Percentiles rank a stretch among this genome's conserved stretches.
These are phyloP conservation scores for Plodia interpunctella DNA, from an alignment of 1,140 invertebrate genomes.

Conservation along the genomic window DNA sequence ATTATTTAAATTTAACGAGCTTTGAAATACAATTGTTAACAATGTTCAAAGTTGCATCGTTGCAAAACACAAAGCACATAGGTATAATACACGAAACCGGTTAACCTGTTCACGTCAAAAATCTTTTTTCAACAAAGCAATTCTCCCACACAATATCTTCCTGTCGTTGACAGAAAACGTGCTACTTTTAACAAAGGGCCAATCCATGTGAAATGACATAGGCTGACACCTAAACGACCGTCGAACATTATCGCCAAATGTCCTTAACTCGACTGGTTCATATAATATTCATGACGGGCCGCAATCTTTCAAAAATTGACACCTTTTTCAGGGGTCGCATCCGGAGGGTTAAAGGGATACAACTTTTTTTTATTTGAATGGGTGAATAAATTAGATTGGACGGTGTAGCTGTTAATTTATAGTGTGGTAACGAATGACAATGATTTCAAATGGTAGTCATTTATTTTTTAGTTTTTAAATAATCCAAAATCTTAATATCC, in stretches of 20 bases:
- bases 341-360: constrained; percentile 45
- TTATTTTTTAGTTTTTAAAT: too few species aligned
- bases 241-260: constrained; percentile 74
- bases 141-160: constrained; percentile 61
- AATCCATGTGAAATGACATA: constrained; percentile 75
- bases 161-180: constrained; percentile 63
- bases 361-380: constrained; percentile 68
- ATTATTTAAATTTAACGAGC: too few species aligned
- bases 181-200: constrained; percentile 75
- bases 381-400: constrained; percentile 68
- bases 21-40: too few species aligned
- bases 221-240: constrained; percentile 70
- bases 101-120: background rate
- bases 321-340: constrained; percentile 55
- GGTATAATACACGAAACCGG: background rate
- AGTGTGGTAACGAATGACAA: constrained; percentile 15
- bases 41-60: too few species aligned
- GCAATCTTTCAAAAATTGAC: constrained; percentile 77
- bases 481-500: too few species aligned
- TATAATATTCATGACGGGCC: constrained; percentile 75
- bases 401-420: constrained; percentile 45
- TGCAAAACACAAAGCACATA: too few species aligned
- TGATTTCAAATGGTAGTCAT: background rate
- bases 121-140: constrained; percentile 31
- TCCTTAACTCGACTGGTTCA: constrained; percentile 74